phyloP scores from a whole-genome alignment of 2,113 vertebrate species.

The Calidris pugnax region DNA sequence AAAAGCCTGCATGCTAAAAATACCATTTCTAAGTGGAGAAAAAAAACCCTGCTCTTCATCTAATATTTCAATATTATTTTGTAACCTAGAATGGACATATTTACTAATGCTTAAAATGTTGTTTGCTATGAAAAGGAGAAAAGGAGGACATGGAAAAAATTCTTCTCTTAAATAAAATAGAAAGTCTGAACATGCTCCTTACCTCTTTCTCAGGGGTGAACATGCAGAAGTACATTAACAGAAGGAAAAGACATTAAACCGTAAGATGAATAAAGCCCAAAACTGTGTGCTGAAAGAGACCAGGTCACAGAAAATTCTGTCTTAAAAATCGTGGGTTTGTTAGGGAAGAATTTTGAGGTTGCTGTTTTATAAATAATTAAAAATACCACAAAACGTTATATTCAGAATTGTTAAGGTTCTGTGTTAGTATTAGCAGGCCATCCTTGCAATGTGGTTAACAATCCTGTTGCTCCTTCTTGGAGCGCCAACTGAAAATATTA shows the following conservation, averaged over 20 bases:
- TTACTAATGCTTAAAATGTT: neutral
- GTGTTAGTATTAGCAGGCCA: neutral
- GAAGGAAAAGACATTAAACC: constrained; percentile 7
- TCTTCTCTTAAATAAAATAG: neutral
- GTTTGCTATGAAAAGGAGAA: neutral
- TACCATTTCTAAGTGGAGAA: neutral
- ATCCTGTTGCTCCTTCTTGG: neutral
- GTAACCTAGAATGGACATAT: neutral
- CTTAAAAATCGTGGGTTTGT: neutral
- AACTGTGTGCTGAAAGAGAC: neutral
- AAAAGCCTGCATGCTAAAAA: neutral
- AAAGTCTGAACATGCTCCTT: neutral
- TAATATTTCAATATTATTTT: neutral
- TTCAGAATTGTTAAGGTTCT: neutral
- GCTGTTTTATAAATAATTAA: neutral
- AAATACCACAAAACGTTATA: neutral
- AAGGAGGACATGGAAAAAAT: neutral
- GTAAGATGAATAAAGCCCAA: neutral
- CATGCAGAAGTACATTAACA: neutral
- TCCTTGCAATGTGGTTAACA: neutral
- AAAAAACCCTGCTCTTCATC: neutral
- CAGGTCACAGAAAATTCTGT: neutral
- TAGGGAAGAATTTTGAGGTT: neutral
- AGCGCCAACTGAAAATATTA: neutral
- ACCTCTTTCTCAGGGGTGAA: neutral